Base-by-base conservation (phyloP, 2,797 vertebrate species). In the Oreochromis grahami region DNA sequence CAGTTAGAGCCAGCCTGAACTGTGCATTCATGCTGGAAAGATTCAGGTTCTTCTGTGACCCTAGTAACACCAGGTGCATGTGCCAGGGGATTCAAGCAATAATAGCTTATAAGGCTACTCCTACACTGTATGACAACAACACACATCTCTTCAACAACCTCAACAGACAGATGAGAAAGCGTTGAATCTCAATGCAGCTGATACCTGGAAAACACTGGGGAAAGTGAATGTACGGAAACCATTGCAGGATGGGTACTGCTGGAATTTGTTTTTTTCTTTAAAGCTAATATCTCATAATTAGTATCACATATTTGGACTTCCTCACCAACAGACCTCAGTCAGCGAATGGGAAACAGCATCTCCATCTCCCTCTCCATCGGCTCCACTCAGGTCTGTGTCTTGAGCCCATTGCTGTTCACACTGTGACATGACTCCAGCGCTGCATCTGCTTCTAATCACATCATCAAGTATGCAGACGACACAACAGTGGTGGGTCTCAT, bases 1-100 rank as follows among this genome's bases (percentile, higher is more conserved):
- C 36, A 41, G n/a, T 0, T 14, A 65, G 36, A 9, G 63, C 0
- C n/a, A 68, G n/a, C n/a, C 36, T 68, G 36, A 43, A 43, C n/a
- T 9, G 8, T 68, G 63, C 19, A 13, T 21, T 36, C 5, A 6
- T 43, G n/a, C 63, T 43, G 5, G 36, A 38, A 48, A 24, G 36
- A 38, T 68, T 41, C 36, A 9, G 13, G 43, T 68, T 68, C n/a
- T 3, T 41, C 36, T 41, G 63, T 68, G 38, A 68, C 36, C 3
- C 38, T 43, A 68, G 45, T 68, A 68, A 43, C 63, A 68, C 38
- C n/a, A 24, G 12, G 12, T 21, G 12, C 12, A 15, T 24, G 36
- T 24, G 5, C 12, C 36, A 41, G 36, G 0, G 38, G 36, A 24
- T 6, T 41, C 5, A 68, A 41, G 63, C 3, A 41, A 1, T 38